Conservation (phyloP, 2,113 vertebrate genomes). For the Tupaia tana region DNA sequence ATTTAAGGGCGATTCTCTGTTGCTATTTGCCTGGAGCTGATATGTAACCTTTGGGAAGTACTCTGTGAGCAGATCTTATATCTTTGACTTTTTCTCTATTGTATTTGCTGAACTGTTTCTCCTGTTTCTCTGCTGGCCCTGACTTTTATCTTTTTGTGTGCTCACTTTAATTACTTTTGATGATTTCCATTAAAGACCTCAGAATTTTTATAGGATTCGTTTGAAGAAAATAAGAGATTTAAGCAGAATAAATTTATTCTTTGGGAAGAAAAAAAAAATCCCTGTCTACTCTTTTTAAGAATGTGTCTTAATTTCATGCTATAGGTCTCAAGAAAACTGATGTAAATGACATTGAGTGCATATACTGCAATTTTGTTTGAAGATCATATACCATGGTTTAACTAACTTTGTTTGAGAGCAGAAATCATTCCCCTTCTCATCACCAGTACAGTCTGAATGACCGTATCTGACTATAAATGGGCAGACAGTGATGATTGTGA, state of each 20-base stretch:
- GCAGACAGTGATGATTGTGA: not conserved
- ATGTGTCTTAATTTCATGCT: not conserved
- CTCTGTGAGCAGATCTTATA: not conserved
- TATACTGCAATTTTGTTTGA: not conserved
- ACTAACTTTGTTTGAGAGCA: not conserved
- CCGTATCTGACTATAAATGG: not conserved
- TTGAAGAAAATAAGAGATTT: conserved; percentile 24
- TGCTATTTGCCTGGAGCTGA: conserved; percentile 51
- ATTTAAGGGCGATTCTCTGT: conserved; percentile 46
- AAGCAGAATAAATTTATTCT: not conserved
- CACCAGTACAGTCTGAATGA: not conserved
- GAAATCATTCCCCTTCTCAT: not conserved
- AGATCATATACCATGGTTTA: not conserved
- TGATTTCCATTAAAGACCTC: conserved; percentile 38
- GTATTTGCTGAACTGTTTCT: not conserved
- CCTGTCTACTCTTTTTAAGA: not conserved
- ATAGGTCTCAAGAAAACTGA: not conserved
- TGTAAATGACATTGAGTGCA: not conserved
- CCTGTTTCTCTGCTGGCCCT: not conserved
- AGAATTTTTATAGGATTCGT: not conserved
- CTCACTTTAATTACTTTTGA: conserved; percentile 59
- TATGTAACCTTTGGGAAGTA: conserved; percentile 34
- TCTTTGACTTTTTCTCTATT: not conserved
- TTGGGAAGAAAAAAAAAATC: conserved; percentile 15
- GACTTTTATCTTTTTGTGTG: conserved; percentile 17